Evolutionary conservation across 2,113 vertebrate species (phyloP), one percentile per base, ranked within the genome.

Genomic region (Cariama cristata): DNA sequence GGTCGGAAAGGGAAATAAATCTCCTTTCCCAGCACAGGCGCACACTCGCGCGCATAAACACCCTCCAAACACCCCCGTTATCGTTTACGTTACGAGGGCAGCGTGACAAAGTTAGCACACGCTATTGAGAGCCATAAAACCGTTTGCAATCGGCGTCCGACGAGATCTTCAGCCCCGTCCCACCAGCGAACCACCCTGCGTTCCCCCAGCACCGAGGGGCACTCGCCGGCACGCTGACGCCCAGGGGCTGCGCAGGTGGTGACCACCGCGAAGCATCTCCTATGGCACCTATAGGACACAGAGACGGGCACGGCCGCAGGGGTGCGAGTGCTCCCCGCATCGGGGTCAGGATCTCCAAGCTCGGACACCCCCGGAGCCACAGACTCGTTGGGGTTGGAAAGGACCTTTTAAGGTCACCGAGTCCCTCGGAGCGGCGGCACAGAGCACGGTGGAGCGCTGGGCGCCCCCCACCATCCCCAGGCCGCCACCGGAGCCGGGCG

Each of bases 91-190:
- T 7, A 7, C 5, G 11, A 5, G 22, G 38, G 26, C 1, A 9
- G 33, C 0, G 8, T 1, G 1, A n/a, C 10, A 40, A 18, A 40
- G 9, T 19, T 1, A 8, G 40, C 10, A 3, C 5, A 1, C 4
- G 0, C 17, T 38, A 14, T 12, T 27, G 10, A 19, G 23, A 47
- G 33, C 33, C 33, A 4, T 1, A 21, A 16, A 60, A 38, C 44
- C 7, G 3, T 24, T 17, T 27, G 26, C 60, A n/a, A 17, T 30
- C 7, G 2, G 50, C 38, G 47, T 12, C 53, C 5, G 27, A 15
- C 8, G 22, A 17, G 53, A 27, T 7, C 64, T 32, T 10, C 53
- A 47, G 53, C 42, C 52, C 64, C 7, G 15, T 28, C 32, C 20
- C 42, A 18, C 0, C 6, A 55, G 40, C 0, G 8, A 53, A 18